A percentile compares a stretch with the other conserved stretches of the same genome.
These are phyloP conservation scores for Ichneumon xanthorius DNA, from an alignment of 2,888 invertebrate species.

Conservation along the genomic window DNA sequence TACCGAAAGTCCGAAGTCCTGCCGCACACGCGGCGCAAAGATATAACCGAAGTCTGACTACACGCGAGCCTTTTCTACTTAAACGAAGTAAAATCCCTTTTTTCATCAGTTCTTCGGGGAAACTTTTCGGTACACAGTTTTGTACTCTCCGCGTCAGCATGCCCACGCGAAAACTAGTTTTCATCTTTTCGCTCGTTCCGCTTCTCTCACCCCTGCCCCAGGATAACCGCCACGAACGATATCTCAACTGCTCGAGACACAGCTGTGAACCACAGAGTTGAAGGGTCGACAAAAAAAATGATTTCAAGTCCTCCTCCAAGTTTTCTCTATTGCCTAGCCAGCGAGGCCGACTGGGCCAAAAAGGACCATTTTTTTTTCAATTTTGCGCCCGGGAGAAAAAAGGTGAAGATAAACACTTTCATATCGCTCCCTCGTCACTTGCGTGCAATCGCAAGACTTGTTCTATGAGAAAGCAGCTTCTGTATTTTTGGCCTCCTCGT, in stretches of 20 bases:
- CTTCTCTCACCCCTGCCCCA: background rate
- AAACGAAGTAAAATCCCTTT: background rate
- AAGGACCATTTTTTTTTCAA: background rate
- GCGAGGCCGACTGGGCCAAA: background rate
- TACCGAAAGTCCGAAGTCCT: background rate
- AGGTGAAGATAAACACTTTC: too few species aligned
- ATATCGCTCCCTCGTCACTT: too few species aligned
- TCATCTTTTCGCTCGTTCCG: background rate
- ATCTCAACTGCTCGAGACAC: background rate
- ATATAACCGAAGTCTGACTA: background rate
- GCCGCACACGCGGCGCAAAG: background rate
- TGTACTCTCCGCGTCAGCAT: background rate
- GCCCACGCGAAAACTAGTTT: background rate
- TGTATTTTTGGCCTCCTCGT: too few species aligned
- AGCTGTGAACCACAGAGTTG: background rate
- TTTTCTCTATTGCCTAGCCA: too few species aligned
- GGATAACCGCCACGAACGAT: background rate
- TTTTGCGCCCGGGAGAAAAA: too few species aligned
- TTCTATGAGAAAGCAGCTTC: too few species aligned
- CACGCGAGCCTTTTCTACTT: slow-evolving; percentile 14
- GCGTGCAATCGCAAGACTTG: too few species aligned
- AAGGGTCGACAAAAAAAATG: background rate
- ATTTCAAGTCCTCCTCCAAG: background rate
- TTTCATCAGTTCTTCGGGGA: background rate
- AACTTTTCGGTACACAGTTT: slow-evolving; percentile 14